These are phyloP conservation scores for Cantharis lateralis DNA, from an alignment of 2,888 invertebrate genomes.

Conservation along the genomic window DNA sequence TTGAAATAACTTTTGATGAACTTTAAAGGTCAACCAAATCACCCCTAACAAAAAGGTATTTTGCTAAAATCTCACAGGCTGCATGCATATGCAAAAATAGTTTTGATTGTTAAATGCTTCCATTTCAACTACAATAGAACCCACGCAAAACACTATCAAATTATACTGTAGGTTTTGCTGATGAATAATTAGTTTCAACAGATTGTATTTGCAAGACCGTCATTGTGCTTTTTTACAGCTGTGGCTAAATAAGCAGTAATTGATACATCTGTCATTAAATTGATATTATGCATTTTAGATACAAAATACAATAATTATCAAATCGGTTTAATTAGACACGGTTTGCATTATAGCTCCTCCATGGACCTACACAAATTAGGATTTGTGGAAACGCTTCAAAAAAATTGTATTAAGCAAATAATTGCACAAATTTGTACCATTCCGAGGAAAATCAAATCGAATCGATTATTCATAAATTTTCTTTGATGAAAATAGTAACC, in stretches of 20 bases:
- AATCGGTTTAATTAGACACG: background rate
- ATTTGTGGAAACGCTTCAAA: background rate
- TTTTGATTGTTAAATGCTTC: background rate
- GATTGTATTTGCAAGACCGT: background rate
- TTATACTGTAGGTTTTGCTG: background rate
- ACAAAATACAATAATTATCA: background rate
- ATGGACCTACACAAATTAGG: too few relatives aligned
- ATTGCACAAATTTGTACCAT: too few relatives aligned
- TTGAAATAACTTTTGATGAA: background rate
- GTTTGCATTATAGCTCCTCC: too few relatives aligned
- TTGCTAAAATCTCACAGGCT: background rate
- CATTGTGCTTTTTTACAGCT: background rate
- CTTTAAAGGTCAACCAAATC: background rate
- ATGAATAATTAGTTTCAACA: background rate
- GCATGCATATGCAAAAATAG: background rate
- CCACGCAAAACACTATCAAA: background rate
- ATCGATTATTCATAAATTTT: background rate
- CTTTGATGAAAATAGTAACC: background rate
- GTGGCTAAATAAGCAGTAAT: background rate
- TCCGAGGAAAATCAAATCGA: background rate
- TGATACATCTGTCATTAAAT: background rate
- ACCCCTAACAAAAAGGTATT: background rate
- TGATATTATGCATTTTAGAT: background rate
- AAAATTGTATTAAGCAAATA: too few relatives aligned
- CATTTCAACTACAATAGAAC: background rate